A percentile compares a stretch with the other conserved stretches of the same genome.
Conservation (phyloP, 2,797 vertebrate genomes). For the Amniataba percoides region DNA sequence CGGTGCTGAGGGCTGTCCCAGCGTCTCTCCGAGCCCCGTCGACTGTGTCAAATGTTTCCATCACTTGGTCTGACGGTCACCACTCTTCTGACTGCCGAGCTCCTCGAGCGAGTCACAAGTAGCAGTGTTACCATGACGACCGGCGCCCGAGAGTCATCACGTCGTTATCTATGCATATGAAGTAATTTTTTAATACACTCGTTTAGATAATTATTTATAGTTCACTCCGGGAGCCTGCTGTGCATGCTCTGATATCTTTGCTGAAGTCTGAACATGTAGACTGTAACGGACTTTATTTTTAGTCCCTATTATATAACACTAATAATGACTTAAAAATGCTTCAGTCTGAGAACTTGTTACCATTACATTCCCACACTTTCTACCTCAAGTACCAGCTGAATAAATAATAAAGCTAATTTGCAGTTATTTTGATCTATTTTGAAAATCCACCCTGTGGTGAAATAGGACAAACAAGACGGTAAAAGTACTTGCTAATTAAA, state of each 20-base stretch:
- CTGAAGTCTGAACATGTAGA: background rate
- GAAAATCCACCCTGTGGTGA: background rate
- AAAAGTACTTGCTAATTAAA: background rate
- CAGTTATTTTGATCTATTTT: slow-evolving; percentile 2
- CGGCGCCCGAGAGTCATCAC: background rate
- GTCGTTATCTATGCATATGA: background rate
- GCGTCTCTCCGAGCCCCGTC: background rate
- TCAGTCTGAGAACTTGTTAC: background rate
- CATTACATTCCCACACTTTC: background rate
- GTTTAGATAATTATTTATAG: background rate
- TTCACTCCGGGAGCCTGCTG: background rate
- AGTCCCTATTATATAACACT: background rate
- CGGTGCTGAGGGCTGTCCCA: background rate
- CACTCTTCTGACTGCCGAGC: background rate
- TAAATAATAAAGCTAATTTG: background rate
- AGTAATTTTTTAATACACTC: background rate
- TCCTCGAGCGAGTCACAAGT: background rate
- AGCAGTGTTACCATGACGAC: background rate
- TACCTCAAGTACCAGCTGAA: background rate
- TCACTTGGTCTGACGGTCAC: background rate
- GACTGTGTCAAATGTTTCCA: too few species aligned
- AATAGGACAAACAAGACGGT: background rate
- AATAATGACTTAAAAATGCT: background rate
- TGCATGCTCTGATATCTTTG: background rate
- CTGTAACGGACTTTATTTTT: background rate